Evolutionary conservation across 2,113 vertebrate genomes (phyloP).

Genomic region (Falcunculus frontatus): DNA sequence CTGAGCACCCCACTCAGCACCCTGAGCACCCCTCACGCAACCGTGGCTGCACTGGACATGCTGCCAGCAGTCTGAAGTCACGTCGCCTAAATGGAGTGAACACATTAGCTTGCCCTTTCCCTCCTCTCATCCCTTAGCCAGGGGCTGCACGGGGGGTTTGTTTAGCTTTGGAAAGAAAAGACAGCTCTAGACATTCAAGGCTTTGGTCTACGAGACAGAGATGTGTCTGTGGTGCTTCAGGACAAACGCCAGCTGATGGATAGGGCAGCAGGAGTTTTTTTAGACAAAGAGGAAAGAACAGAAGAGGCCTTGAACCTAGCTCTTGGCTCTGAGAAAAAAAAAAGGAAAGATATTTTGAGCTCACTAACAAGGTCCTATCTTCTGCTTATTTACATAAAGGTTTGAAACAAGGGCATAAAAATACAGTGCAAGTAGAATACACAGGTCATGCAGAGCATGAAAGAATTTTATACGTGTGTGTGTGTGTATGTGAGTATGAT

Average conservation of each 20-base stretch:
- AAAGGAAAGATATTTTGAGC: background rate
- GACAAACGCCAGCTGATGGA: background rate
- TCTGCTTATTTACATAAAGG: background rate
- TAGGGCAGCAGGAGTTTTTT: background rate
- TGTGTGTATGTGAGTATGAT: background rate
- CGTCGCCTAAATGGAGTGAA: accelerated
- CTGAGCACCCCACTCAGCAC: accelerated
- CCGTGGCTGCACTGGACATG: accelerated
- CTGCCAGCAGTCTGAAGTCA: background rate
- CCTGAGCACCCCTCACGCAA: accelerated
- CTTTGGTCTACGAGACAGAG: background rate
- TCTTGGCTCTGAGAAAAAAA: background rate
- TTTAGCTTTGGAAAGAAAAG: background rate
- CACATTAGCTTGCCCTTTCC: background rate
- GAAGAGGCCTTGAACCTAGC: conserved; percentile 28
- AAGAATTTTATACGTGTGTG: background rate
- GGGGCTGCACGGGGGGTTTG: background rate
- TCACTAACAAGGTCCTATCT: background rate
- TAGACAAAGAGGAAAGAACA: conserved; percentile 4
- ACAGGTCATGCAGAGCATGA: background rate
- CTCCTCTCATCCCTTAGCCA: background rate
- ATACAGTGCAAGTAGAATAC: background rate
- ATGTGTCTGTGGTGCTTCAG: background rate
- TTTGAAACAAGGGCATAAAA: background rate
- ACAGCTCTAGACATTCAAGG: background rate